phyloP scores from a whole-genome alignment of 2,113 vertebrate genomes.

The Piprites chloris region DNA sequence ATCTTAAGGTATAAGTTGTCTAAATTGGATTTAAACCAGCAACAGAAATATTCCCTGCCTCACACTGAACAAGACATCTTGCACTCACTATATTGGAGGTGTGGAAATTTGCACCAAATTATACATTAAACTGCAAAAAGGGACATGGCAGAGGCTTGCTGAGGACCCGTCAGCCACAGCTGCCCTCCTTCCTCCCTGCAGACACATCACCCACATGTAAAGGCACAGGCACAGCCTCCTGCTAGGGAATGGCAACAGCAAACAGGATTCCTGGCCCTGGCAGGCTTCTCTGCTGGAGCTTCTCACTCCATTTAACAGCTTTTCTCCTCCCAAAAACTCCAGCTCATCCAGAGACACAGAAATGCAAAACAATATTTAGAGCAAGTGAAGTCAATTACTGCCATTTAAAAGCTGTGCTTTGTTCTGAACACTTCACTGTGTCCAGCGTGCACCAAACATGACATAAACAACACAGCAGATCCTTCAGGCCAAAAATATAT shows the following conservation, averaged over 20 bases:
- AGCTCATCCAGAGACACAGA: neutral
- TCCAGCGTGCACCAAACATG: neutral
- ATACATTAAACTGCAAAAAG: neutral
- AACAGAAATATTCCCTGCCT: neutral
- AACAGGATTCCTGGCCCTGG: neutral
- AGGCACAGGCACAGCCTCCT: neutral
- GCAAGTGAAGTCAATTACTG: neutral
- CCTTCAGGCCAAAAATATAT: neutral
- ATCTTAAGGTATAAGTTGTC: neutral
- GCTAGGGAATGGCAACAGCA: neutral
- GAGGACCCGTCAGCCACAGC: rapidly evolving
- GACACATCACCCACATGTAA: rapidly evolving
- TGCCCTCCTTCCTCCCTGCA: neutral
- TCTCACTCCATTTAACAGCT: neutral
- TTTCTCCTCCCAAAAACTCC: neutral
- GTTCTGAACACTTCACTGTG: neutral
- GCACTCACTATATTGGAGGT: neutral
- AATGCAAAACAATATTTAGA: neutral
- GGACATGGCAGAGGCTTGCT: neutral
- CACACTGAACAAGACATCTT: neutral
- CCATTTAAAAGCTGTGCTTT: neutral
- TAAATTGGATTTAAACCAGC: neutral
- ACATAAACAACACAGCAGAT: neutral
- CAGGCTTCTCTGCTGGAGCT: neutral
- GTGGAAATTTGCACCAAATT: neutral